phyloP scores from a whole-genome alignment of 1,140 invertebrate species.

The Pogonomyrmex barbatus region DNA sequence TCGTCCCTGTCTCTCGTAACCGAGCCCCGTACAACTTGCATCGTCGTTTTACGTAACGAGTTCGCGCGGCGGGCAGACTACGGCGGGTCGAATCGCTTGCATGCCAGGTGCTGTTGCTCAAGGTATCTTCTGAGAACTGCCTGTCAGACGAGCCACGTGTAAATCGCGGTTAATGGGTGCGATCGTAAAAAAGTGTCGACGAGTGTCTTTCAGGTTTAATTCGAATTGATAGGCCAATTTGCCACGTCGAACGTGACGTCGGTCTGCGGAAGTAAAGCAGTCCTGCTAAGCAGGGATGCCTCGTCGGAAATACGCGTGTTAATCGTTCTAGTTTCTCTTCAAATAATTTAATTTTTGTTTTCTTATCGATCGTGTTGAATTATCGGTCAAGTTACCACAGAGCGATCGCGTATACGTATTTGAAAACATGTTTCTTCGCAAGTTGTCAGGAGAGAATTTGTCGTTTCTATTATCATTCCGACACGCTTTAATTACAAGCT shows the following conservation, averaged over 20 bases:
- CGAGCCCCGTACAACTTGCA: conserved; percentile 6
- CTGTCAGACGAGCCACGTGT: conserved; percentile 48
- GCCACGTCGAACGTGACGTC: background rate
- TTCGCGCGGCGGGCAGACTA: conserved; percentile 29
- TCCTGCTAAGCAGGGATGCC: background rate
- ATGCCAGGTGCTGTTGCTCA: conserved; percentile 57
- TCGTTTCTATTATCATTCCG: conserved; percentile 25
- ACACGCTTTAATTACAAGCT: conserved; percentile 61
- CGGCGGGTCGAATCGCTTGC: conserved; percentile 20
- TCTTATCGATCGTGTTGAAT: background rate
- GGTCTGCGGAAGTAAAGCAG: background rate
- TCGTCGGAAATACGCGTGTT: background rate
- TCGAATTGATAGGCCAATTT: conserved; percentile 47
- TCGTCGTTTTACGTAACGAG: conserved; percentile 55
- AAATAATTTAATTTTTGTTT: background rate
- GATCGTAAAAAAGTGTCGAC: conserved; percentile 46
- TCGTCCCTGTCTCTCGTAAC: conserved; percentile 24
- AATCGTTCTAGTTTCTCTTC: background rate
- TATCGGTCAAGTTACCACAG: background rate
- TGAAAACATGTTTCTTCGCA: conserved; percentile 4
- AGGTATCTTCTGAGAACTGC: conserved; percentile 41
- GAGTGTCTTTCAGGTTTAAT: conserved; percentile 46
- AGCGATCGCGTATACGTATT: background rate
- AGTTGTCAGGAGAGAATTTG: conserved; percentile 30
- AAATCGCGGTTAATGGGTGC: conserved; percentile 53